Evolutionary conservation across 2,888 invertebrate species (phyloP).

Genomic region (Colletes collaris): DNA sequence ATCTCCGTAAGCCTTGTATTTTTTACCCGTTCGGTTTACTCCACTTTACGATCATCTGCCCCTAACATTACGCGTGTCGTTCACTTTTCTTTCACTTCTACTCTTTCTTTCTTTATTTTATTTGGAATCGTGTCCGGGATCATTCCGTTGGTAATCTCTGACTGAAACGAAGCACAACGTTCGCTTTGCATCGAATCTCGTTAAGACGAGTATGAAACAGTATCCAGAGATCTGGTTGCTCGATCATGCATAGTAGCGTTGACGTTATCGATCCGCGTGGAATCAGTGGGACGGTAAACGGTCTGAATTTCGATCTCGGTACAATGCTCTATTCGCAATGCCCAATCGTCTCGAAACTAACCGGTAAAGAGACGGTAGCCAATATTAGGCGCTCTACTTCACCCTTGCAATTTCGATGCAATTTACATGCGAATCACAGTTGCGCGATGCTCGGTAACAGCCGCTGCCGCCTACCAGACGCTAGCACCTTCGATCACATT

Average conservation of each 20-base stretch:
- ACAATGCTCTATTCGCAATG: not conserved
- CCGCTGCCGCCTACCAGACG: slow-evolving; percentile 41
- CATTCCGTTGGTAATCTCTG: too few species aligned
- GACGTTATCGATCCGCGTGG: not conserved
- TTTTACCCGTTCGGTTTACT: not conserved
- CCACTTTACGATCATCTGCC: not conserved
- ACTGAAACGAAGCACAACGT: too few species aligned
- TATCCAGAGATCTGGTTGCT: not conserved
- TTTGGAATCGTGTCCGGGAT: too few species aligned
- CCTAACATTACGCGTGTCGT: too few species aligned
- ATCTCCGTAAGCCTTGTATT: slow-evolving; percentile 7
- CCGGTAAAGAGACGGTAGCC: slow-evolving; percentile 19
- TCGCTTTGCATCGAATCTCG: too few species aligned
- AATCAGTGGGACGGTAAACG: not conserved
- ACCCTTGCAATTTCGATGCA: slow-evolving; percentile 43
- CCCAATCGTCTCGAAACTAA: slow-evolving; percentile 34
- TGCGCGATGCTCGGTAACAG: slow-evolving; percentile 17
- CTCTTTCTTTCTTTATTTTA: not conserved
- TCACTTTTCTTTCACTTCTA: not conserved
- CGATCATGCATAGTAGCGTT: not conserved
- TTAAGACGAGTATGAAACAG: too few species aligned
- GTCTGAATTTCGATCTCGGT: slow-evolving; percentile 31
- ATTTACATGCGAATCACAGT: slow-evolving; percentile 63
- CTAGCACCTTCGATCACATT: slow-evolving; percentile 13
- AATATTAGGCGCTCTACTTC: slow-evolving; percentile 31